These are phyloP conservation scores for Percopsis transmontana DNA, from an alignment of 2,113 vertebrate genomes.

Conservation along the genomic window DNA sequence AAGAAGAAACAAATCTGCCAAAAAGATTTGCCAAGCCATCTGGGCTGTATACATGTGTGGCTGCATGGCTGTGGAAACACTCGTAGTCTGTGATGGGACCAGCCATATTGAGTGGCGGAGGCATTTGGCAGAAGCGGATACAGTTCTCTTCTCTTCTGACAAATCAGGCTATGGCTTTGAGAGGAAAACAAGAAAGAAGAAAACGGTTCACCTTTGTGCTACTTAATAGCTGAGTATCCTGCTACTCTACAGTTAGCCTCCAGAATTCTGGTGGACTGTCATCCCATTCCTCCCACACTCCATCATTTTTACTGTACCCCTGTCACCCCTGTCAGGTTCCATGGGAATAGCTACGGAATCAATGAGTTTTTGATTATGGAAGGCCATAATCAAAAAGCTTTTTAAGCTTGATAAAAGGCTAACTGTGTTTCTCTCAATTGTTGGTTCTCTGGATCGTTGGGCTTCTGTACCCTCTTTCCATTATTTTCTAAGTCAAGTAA, in stretches of 20 bases:
- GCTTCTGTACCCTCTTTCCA: too few species aligned
- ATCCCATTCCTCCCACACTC: not conserved
- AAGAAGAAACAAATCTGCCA: slow-evolving; percentile 26
- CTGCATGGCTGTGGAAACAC: slow-evolving; percentile 60
- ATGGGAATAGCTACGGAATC: not conserved
- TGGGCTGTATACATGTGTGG: slow-evolving; percentile 58
- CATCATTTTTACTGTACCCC: not conserved
- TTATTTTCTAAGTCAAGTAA: too few species aligned
- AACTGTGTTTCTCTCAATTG: not conserved
- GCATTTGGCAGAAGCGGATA: slow-evolving; percentile 50
- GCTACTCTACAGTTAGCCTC: not conserved
- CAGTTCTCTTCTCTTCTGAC: not conserved
- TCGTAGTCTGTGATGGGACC: slow-evolving; percentile 51
- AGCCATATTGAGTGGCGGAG: slow-evolving; percentile 67
- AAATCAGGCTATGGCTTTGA: slow-evolving; percentile 1
- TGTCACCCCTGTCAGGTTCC: slow-evolving; percentile 4
- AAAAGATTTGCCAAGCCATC: slow-evolving; percentile 59
- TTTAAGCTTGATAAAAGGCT: slow-evolving; percentile 9
- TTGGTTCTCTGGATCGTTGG: not conserved
- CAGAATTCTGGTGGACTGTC: too few species aligned
- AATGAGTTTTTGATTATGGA: not conserved
- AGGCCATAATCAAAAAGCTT: not conserved
- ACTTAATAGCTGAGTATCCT: not conserved
- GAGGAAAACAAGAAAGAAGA: not conserved
- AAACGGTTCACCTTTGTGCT: not conserved